phyloP scores from a whole-genome alignment of 2,888 invertebrate species.

The Lamproptera curius region DNA sequence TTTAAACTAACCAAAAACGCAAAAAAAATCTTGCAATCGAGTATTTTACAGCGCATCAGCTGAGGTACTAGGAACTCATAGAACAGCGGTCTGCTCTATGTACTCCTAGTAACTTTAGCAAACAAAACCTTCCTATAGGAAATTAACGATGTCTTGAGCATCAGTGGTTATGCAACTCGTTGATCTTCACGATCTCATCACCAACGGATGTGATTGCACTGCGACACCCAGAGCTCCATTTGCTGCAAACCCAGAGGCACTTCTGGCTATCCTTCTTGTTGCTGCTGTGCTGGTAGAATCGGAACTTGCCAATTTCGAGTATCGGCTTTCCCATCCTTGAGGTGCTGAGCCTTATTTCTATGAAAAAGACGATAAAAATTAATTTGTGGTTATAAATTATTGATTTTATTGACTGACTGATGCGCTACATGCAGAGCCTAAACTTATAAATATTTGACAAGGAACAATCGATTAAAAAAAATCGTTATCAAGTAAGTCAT shows the following conservation, averaged over 20 bases:
- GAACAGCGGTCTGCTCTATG: background rate
- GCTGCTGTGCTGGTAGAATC: constrained; percentile 45
- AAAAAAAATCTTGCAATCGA: background rate
- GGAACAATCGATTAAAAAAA: too few species aligned
- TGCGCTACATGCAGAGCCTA: too few species aligned
- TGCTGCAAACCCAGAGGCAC: constrained; percentile 45
- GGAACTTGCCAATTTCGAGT: constrained; percentile 36
- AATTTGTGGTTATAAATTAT: too few species aligned
- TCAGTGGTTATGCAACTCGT: constrained; percentile 25
- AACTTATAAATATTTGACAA: too few species aligned
- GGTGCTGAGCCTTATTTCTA: constrained; percentile 19
- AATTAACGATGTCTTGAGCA: too few species aligned
- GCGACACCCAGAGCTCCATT: constrained; percentile 31
- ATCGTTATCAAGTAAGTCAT: too few species aligned
- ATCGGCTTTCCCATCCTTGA: constrained; percentile 38
- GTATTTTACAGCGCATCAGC: background rate
- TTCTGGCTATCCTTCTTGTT: constrained; percentile 33
- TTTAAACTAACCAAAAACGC: background rate
- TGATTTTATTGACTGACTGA: too few species aligned
- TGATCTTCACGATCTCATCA: constrained; percentile 30
- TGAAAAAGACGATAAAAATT: too few species aligned
- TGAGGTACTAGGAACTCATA: background rate
- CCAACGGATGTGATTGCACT: constrained; percentile 30
- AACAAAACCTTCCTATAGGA: too few species aligned
- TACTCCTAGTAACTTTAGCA: background rate